A percentile compares a stretch with the other conserved stretches of the same genome.
Evolutionary conservation across 2,113 vertebrate genomes (phyloP).

Genomic region (Zosterops japonicus): DNA sequence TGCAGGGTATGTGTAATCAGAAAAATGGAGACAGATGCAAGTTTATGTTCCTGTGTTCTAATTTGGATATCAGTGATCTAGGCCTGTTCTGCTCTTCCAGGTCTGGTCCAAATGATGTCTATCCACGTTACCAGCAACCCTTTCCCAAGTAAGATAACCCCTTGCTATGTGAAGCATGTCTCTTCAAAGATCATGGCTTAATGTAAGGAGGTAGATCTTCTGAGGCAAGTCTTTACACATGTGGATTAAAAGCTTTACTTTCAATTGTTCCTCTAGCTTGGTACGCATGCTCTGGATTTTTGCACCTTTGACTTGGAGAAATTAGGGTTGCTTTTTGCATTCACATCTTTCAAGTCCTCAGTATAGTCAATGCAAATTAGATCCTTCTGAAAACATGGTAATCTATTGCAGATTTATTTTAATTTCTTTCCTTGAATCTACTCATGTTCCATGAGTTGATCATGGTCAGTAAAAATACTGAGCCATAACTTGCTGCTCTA

Average conservation of each 20-base stretch:
- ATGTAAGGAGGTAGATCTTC: background rate
- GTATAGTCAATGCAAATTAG: background rate
- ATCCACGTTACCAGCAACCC: background rate
- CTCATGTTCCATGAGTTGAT: background rate
- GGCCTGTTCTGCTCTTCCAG: background rate
- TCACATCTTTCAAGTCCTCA: background rate
- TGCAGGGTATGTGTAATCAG: background rate
- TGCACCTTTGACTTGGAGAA: background rate
- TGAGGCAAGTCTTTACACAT: background rate
- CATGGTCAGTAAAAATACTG: background rate
- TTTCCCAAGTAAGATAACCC: background rate
- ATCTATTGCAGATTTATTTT: background rate
- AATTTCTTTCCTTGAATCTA: background rate
- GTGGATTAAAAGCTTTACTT: background rate
- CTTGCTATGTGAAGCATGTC: background rate
- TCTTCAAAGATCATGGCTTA: background rate
- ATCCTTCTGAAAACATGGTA: background rate
- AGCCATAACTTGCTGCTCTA: background rate
- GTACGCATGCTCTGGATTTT: accelerated
- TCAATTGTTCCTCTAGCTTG: background rate
- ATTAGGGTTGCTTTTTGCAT: background rate
- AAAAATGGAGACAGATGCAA: background rate
- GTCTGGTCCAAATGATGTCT: background rate
- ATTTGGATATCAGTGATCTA: background rate
- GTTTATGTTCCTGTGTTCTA: background rate